These are phyloP conservation scores for Papilio elwesi DNA, from an alignment of 2,888 invertebrate species.

Conservation along the genomic window DNA sequence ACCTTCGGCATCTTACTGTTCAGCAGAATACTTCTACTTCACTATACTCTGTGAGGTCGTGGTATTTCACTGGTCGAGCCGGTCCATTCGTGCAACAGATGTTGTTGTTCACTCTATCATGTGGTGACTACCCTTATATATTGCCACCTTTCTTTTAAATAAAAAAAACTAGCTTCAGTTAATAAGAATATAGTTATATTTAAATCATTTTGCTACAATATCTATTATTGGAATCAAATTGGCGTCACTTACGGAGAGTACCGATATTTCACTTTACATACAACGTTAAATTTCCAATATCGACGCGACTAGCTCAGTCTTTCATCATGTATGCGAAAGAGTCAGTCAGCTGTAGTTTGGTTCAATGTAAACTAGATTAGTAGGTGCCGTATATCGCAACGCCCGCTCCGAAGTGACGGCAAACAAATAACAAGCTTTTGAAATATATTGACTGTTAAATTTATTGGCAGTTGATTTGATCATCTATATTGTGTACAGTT, in stretches of 20 bases:
- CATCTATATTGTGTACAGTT: too few relatives aligned
- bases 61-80: too few relatives aligned
- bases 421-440: constrained; percentile 27
- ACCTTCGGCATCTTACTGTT: too few relatives aligned
- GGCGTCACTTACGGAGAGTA: not conserved
- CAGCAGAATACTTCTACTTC: too few relatives aligned
- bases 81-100: too few relatives aligned
- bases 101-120: too few relatives aligned
- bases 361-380: constrained; percentile 10
- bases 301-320: not conserved
- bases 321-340: not conserved
- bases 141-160: too few relatives aligned
- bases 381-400: constrained; percentile 16
- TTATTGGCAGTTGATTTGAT: not conserved
- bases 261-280: not conserved
- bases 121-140: too few relatives aligned
- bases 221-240: not conserved
- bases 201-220: not conserved
- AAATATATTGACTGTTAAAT: constrained; percentile 17
- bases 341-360: constrained; percentile 11
- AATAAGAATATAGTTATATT: not conserved
- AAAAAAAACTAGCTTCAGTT: not conserved
- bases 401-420: constrained; percentile 15
- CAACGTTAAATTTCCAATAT: constrained; percentile 13
- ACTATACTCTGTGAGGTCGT: too few relatives aligned